Evolutionary conservation across 1,140 invertebrate species (phyloP).

Genomic region (Drosophila malerkotliana): DNA sequence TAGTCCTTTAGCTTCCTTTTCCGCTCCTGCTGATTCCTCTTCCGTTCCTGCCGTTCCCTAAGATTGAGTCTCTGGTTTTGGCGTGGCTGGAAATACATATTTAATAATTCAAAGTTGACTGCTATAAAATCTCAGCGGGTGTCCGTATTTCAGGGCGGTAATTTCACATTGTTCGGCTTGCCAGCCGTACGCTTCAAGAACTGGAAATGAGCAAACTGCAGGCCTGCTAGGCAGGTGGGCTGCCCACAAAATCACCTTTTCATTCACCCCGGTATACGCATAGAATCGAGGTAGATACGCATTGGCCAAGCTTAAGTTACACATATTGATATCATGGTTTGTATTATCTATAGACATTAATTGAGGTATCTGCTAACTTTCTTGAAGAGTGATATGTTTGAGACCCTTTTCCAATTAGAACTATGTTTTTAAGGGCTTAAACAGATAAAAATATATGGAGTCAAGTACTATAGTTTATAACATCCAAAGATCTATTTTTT

Average conservation of each 20-base stretch:
- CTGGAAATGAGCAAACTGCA: constrained; percentile 29
- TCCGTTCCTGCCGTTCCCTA: constrained; percentile 8
- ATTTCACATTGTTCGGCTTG: constrained; percentile 71
- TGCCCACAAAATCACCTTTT: constrained; percentile 33
- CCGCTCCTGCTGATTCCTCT: constrained; percentile 15
- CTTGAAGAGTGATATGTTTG: no score
- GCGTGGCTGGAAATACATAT: constrained; percentile 70
- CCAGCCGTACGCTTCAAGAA: constrained; percentile 12
- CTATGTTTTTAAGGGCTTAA: no score
- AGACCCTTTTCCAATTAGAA: no score
- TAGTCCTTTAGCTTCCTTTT: not conserved
- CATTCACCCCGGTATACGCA: constrained; percentile 17
- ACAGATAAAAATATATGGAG: no score
- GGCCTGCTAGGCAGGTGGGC: constrained; percentile 55
- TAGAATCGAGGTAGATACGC: constrained; percentile 1
- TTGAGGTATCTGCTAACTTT: no score
- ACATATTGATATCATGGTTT: no score
- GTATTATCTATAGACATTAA: no score
- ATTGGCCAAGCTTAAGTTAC: not conserved
- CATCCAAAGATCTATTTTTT: no score
- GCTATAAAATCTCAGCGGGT: constrained; percentile 80
- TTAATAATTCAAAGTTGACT: constrained; percentile 81
- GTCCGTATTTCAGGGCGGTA: constrained; percentile 73
- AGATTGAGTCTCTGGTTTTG: constrained; percentile 59
- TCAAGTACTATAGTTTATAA: no score